A percentile compares a stretch with the other conserved stretches of the same genome.
Evolutionary conservation across 1,140 invertebrate species (phyloP).

Genomic region (Araneus ventricosus): DNA sequence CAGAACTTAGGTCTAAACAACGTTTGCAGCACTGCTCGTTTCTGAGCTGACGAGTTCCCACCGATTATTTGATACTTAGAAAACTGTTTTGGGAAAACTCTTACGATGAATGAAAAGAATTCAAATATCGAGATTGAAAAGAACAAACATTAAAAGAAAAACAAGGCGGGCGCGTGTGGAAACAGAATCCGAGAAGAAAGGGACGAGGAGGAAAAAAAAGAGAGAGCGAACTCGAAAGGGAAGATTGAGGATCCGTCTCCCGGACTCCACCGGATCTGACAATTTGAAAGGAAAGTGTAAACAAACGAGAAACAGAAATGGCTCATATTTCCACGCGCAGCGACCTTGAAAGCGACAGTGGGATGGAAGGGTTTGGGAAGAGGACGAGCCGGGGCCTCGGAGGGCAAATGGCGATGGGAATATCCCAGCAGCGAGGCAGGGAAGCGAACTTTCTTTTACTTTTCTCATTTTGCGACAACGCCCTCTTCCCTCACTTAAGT

Average conservation of each 20-base stretch:
- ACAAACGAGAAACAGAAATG: not conserved
- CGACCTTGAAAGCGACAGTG: not conserved
- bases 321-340: not conserved
- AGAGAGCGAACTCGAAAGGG: not conserved
- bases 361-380: not conserved
- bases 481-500: too few species aligned
- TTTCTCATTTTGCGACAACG: too few species aligned
- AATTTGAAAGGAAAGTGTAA: conserved; percentile 6
- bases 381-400: not conserved
- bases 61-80: too few species aligned
- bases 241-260: not conserved
- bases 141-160: not conserved
- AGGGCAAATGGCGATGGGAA: not conserved
- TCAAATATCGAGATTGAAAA: not conserved
- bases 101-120: not conserved
- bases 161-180: too few species aligned
- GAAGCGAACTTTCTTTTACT: too few species aligned
- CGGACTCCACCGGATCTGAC: not conserved
- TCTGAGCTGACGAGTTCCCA: too few species aligned
- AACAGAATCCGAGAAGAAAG: not conserved
- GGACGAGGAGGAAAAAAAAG: not conserved
- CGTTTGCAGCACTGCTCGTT: too few species aligned
- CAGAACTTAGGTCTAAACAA: too few species aligned
- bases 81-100: not conserved
- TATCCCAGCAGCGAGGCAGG: too few species aligned